Evolutionary conservation across 2,888 invertebrate species (phyloP).

Genomic region (Busseola fusca): DNA sequence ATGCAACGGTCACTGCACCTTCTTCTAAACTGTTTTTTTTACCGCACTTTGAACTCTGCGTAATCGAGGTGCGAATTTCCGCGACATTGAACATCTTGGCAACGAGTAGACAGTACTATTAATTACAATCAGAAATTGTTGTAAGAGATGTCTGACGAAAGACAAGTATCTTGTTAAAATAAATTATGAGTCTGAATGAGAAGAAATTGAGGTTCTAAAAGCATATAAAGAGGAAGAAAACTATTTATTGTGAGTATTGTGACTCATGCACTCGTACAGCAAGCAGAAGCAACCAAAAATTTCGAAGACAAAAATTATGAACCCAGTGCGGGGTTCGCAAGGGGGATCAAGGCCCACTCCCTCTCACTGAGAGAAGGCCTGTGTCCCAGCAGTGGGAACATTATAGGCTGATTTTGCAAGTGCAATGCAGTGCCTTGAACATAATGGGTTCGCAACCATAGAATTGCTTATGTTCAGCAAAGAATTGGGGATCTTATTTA

Average conservation of each 20-base stretch:
- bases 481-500: not conserved
- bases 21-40: slow-evolving; percentile 35
- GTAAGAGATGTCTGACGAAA: not conserved
- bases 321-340: too few species aligned
- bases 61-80: slow-evolving; percentile 36
- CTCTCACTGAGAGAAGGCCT: too few species aligned
- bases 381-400: too few species aligned
- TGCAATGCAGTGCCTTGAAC: not conserved
- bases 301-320: not conserved
- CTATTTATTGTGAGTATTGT: too few species aligned
- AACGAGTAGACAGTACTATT: not conserved
- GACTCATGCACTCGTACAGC: too few species aligned
- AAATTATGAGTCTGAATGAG: not conserved
- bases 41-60: slow-evolving; percentile 52
- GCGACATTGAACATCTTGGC: slow-evolving; percentile 20
- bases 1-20: slow-evolving; percentile 28
- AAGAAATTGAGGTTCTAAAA: not conserved
- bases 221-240: too few species aligned
- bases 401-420: too few species aligned
- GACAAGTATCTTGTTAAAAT: not conserved
- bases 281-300: not conserved
- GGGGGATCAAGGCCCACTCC: too few species aligned
- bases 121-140: not conserved
- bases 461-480: not conserved
- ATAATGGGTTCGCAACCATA: not conserved